These are phyloP conservation scores for Myiotriccus ornatus DNA, from an alignment of 2,797 vertebrate species.

Conservation along the genomic window DNA sequence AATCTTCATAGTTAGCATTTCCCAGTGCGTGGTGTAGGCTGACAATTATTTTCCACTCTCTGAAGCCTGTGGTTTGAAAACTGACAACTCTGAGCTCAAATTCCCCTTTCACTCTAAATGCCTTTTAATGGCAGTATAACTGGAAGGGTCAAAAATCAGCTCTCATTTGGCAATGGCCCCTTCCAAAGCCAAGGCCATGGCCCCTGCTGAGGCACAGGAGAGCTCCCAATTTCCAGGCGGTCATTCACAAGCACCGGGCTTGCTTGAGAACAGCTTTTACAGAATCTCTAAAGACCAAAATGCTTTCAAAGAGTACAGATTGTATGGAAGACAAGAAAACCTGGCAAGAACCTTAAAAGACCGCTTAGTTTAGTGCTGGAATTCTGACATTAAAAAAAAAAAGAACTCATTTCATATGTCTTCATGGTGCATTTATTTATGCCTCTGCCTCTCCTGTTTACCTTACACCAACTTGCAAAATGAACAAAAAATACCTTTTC, in stretches of 20 bases:
- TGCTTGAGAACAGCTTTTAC: background rate
- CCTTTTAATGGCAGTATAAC: background rate
- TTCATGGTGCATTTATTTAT: background rate
- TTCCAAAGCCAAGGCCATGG: background rate
- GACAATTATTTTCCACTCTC: background rate
- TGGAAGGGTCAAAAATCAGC: background rate
- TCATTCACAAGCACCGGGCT: background rate
- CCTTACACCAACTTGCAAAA: background rate
- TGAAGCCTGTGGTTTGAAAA: background rate
- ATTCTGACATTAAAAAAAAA: background rate
- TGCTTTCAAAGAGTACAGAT: background rate
- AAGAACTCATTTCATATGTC: background rate
- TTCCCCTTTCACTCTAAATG: background rate
- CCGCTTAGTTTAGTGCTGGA: background rate
- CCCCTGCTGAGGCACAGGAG: background rate
- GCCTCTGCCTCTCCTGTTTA: background rate
- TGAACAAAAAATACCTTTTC: background rate
- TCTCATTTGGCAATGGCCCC: background rate
- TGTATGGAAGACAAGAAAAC: background rate
- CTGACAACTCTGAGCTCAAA: background rate
- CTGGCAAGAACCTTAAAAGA: background rate
- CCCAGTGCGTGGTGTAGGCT: fast-evolving
- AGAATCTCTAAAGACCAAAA: background rate
- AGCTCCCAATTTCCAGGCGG: fast-evolving
- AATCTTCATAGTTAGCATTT: background rate